Conservation (phyloP, 2,888 invertebrate genomes). For the Galeopsomyia nigrocyanea region DNA sequence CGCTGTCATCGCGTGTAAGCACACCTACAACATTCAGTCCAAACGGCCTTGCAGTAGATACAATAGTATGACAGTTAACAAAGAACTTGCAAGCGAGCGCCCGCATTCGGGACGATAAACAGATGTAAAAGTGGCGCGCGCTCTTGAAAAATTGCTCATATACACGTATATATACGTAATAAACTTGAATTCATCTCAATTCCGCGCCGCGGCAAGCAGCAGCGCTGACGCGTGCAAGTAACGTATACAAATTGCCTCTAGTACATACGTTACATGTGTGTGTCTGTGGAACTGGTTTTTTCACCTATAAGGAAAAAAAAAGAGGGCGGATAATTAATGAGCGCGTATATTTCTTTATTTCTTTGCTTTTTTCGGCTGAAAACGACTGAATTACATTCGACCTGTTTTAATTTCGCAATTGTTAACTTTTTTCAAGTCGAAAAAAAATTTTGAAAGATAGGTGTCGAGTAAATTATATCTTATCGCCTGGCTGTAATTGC, state of each 20-base stretch:
- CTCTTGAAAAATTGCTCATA: no score
- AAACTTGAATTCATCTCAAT: constrained; percentile 14
- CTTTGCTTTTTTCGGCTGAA: constrained; percentile 11
- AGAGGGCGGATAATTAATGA: constrained; percentile 23
- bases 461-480: no score
- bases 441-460: constrained; percentile 2
- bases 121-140: no score
- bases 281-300: constrained; percentile 26
- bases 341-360: constrained; percentile 11
- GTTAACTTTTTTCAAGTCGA: background rate
- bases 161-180: background rate
- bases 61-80: no score
- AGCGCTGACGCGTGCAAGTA: constrained; percentile 3
- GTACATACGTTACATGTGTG: background rate
- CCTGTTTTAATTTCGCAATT: no score
- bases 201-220: background rate
- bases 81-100: no score
- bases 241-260: constrained; percentile 33
- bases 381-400: no score
- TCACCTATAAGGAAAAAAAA: constrained; percentile 31
- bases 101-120: no score
- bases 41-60: no score
- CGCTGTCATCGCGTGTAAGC: no score
- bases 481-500: no score
- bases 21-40: no score